Conservation (phyloP, 1,140 invertebrate species). For the Subanguina moxae region DNA sequence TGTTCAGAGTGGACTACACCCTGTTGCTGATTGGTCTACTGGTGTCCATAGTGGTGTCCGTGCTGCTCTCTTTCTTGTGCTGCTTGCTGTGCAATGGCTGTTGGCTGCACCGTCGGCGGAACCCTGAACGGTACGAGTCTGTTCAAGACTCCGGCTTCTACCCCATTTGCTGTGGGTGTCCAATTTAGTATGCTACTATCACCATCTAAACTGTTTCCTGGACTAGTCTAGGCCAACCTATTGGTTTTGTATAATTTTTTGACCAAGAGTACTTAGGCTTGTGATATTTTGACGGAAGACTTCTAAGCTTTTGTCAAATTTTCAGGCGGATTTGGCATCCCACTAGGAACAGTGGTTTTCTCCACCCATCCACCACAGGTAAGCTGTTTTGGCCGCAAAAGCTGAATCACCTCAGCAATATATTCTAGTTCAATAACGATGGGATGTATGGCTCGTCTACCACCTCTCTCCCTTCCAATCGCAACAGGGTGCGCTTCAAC, state of each 20-base stretch:
- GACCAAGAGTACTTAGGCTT: too few species aligned
- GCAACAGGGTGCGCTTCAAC: constrained; percentile 42
- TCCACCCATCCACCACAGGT: constrained; percentile 44
- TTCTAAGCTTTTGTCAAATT: too few species aligned
- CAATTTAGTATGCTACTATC: too few species aligned
- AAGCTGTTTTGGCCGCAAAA: neutral
- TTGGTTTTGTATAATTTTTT: too few species aligned
- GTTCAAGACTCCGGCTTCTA: constrained; percentile 39
- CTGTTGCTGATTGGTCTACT: constrained; percentile 35
- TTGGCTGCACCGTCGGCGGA: constrained; percentile 39
- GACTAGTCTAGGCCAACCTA: too few species aligned
- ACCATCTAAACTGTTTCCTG: too few species aligned
- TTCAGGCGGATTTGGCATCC: constrained; percentile 45
- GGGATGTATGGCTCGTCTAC: constrained; percentile 29
- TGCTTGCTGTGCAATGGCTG: constrained; percentile 44
- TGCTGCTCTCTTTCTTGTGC: constrained; percentile 36
- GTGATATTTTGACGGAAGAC: neutral
- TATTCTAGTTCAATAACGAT: constrained; percentile 6
- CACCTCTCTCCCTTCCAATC: constrained; percentile 21
- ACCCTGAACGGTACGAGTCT: constrained; percentile 35
- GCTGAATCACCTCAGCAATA: neutral
- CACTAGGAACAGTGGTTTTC: constrained; percentile 41
- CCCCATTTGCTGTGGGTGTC: constrained; percentile 41
- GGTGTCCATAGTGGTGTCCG: constrained; percentile 36
- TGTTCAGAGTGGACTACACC: constrained; percentile 39